phyloP scores from a whole-genome alignment of 2,888 invertebrate species.

The Meta bourneti region DNA sequence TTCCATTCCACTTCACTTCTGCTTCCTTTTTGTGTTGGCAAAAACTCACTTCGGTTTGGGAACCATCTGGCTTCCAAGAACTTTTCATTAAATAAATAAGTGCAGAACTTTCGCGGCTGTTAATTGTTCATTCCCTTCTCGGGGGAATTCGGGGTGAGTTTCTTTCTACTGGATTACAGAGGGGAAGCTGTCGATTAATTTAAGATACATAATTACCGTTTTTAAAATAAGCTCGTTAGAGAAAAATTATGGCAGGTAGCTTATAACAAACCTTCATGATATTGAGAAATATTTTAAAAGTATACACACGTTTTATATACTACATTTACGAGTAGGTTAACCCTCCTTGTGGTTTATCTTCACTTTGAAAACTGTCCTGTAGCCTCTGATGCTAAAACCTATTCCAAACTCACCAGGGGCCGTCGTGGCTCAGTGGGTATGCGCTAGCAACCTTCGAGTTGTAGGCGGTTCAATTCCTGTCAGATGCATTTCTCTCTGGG shows the following conservation, averaged over 20 bases:
- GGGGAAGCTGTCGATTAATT: neutral
- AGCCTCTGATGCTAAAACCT: no score
- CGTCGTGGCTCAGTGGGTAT: no score
- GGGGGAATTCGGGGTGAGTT: neutral
- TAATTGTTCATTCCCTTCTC: conserved; percentile 30
- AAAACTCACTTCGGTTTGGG: conserved; percentile 25
- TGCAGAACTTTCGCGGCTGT: conserved; percentile 1
- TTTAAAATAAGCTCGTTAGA: neutral
- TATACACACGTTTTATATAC: no score
- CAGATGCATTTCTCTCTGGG: no score
- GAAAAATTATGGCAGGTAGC: neutral
- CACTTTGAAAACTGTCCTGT: no score
- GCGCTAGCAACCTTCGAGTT: no score
- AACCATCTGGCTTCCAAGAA: conserved; percentile 58
- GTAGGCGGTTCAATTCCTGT: no score
- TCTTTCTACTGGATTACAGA: neutral
- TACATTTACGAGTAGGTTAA: no score
- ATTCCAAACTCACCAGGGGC: no score
- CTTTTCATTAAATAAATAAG: conserved; percentile 60
- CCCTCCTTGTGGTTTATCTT: no score
- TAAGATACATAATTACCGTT: neutral
- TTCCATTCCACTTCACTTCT: conserved; percentile 29
- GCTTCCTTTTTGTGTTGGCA: conserved; percentile 8
- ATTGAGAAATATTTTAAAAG: neutral
- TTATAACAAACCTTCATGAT: neutral